phyloP scores from a whole-genome alignment of 2,888 invertebrate genomes.

The Drosophila melanocephala region DNA sequence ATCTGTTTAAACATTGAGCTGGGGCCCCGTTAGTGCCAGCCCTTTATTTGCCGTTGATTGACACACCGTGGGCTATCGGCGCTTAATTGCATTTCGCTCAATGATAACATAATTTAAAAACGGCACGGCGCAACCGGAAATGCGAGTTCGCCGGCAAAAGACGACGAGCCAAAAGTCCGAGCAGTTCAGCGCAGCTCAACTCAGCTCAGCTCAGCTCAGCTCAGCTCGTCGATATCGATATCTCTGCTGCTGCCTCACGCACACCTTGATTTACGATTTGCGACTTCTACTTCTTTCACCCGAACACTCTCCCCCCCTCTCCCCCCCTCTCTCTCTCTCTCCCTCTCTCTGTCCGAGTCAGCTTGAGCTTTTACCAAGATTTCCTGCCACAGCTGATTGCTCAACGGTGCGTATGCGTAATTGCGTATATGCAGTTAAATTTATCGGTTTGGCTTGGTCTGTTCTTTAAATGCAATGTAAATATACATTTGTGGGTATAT shows the following conservation, averaged over 20 bases:
- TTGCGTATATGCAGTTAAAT: conserved; percentile 11
- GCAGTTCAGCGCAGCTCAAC: not conserved
- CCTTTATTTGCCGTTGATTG: conserved; percentile 76
- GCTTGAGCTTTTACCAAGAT: conserved; percentile 22
- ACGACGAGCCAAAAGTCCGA: not conserved
- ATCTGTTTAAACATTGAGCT: conserved; percentile 69
- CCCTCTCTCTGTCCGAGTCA: not conserved
- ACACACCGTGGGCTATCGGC: conserved; percentile 81
- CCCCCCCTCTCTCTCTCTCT: not conserved
- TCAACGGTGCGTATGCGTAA: conserved; percentile 55
- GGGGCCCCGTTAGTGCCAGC: conserved; percentile 28
- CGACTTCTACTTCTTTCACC: conserved; percentile 11
- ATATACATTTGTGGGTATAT: conserved; percentile 1
- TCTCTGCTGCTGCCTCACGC: conserved; percentile 15
- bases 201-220: not conserved
- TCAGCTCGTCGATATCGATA: conserved; percentile 7
- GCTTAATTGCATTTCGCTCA: conserved; percentile 83
- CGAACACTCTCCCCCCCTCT: not conserved
- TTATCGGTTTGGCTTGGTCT: not conserved
- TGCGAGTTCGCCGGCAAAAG: conserved; percentile 37
- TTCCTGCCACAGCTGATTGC: conserved; percentile 20
- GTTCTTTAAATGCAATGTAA: conserved; percentile 5
- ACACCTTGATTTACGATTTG: conserved; percentile 63
- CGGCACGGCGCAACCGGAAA: conserved; percentile 54
- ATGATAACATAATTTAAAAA: conserved; percentile 81